Conservation (phyloP, 1,140 invertebrate species). For the Oncopodura yosiiana region DNA sequence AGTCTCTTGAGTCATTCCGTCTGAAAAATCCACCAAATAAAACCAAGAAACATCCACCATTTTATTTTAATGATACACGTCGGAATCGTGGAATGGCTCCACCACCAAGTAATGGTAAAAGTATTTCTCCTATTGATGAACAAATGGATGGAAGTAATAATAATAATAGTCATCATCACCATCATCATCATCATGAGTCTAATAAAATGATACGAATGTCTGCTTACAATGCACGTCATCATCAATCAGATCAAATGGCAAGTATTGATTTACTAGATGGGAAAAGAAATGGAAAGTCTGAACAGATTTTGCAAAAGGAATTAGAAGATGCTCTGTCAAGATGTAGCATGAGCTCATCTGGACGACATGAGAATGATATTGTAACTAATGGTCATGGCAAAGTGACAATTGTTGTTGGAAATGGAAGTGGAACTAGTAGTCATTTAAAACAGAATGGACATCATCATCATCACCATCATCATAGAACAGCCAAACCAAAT, state of each 20-base stretch:
- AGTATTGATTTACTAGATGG: conserved; percentile 10
- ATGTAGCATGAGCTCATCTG: conserved; percentile 6
- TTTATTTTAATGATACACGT: conserved; percentile 48
- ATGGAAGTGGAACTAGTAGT: background rate
- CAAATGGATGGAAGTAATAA: too few relatives aligned
- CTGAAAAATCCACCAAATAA: conserved; percentile 50
- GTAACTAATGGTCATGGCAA: conserved; percentile 15
- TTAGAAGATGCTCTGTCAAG: conserved; percentile 6
- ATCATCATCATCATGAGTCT: too few relatives aligned
- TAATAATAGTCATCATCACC: background rate
- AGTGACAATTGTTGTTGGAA: conserved; percentile 20
- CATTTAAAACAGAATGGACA: conserved; percentile 8
- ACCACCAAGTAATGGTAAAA: background rate
- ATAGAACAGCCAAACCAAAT: conserved; percentile 10
- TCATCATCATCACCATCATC: background rate
- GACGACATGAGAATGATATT: conserved; percentile 4
- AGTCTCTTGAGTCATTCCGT: conserved; percentile 60
- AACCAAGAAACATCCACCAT: conserved; percentile 53
- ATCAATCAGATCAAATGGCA: background rate
- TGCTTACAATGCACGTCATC: conserved; percentile 16
- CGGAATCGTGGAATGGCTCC: background rate
- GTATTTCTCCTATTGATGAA: background rate
- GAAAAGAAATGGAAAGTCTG: background rate
- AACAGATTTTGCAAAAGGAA: conserved; percentile 13
- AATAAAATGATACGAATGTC: conserved; percentile 21